Evolutionary conservation across 2,797 vertebrate genomes (phyloP), one percentile per base, ranked within the genome.

Genomic region (Cynodonichthys magdalenae): DNA sequence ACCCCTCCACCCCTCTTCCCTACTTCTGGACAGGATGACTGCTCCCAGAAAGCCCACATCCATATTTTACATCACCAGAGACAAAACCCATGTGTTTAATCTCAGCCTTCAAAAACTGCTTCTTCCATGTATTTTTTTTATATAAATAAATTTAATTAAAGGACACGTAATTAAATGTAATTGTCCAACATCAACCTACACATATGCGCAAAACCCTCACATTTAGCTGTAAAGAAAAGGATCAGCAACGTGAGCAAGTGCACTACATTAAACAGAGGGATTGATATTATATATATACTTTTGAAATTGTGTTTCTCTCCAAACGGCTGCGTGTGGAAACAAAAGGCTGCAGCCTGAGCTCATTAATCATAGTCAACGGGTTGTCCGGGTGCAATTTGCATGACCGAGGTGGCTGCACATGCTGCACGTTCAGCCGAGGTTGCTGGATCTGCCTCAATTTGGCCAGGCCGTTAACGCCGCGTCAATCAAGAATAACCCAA

Each of bases 341-440:
- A 99, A 98, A 39, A 98, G 95, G 94, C 94, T 92, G 96, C 94
- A 93, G 95, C 93, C 93, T 92, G 93, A 92, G 94, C 95, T 98
- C 96, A 99, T 99, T 98, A 98, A 99, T 99, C 97, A 96, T 96
- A 96, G 96, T 99, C 97, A 96, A 96, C 95, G 95, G 95, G 95
- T 95, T 95, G 95, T 94, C 95, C 92, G 93, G 92, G 93, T 94
- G 95, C 95, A 95, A 98, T 98, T 96, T 98, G 96, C 97, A 96
- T 98, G 96, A 96, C 94, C 95, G 94, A 95, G 95, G 94, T 95
- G 93, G 94, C 94, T 93, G 95, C 94, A 95, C 95, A 95, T 94
- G 94, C 95, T 95, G 95, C 92, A 46, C 90, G 88, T 91, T 95
- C 92, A 81, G 93, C 92, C 94, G 90, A 59, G 57, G 92, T 88